phyloP scores from a whole-genome alignment of 1,140 invertebrate species.

The Chelonus insularis region DNA sequence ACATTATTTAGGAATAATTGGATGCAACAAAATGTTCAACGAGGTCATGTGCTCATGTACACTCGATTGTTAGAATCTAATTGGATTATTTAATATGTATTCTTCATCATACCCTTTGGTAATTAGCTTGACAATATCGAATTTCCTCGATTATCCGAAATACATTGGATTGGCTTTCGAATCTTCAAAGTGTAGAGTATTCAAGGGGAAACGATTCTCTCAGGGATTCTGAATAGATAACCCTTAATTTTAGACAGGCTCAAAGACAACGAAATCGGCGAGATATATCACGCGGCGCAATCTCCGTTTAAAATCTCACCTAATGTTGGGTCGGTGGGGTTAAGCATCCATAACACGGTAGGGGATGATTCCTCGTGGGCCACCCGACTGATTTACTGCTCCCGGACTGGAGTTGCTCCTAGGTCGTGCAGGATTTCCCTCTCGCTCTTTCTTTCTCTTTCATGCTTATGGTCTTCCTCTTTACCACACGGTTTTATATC shows the following conservation, averaged over 20 bases:
- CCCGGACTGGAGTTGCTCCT: neutral
- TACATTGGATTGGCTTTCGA: neutral
- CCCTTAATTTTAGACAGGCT: constrained; percentile 8
- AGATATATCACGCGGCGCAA: constrained; percentile 15
- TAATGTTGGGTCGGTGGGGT: constrained; percentile 20
- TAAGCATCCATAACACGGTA: constrained; percentile 22
- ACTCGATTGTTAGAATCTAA: too few relatives aligned
- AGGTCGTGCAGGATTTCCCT: neutral
- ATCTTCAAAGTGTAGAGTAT: neutral
- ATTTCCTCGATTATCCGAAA: constrained; percentile 12
- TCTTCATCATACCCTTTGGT: too few relatives aligned
- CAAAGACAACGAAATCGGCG: constrained; percentile 8
- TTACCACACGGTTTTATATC: neutral
- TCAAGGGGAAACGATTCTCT: neutral
- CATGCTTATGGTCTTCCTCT: neutral
- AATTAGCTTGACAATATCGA: constrained; percentile 1
- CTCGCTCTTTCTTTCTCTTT: neutral
- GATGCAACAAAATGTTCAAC: too few relatives aligned
- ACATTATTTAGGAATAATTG: too few relatives aligned
- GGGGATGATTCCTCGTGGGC: constrained; percentile 21
- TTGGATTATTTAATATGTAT: too few relatives aligned
- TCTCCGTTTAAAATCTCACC: constrained; percentile 23
- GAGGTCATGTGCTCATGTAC: too few relatives aligned
- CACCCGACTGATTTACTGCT: constrained; percentile 17
- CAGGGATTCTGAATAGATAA: constrained; percentile 7